Percentiles rank a stretch among this genome's conserved stretches.
Conservation (phyloP, 2,888 invertebrate genomes). For the Thereva nobilitata region DNA sequence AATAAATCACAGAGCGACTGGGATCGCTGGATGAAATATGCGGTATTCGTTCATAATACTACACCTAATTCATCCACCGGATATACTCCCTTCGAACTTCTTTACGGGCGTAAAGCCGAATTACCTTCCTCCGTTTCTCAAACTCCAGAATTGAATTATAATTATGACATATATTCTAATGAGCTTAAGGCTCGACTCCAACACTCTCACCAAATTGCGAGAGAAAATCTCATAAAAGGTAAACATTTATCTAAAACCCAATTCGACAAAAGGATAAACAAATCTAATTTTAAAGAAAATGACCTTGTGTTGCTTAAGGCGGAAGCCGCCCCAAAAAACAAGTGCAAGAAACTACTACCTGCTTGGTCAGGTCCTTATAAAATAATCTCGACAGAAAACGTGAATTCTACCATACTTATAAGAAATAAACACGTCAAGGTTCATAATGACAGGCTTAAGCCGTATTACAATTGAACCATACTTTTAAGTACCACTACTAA, state of each 20-base stretch:
- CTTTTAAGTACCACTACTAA: too few species aligned
- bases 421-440: too few species aligned
- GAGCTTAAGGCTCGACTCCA: slow-evolving; percentile 1
- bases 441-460: not conserved
- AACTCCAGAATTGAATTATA: not conserved
- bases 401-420: not conserved
- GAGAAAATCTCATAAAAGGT: not conserved
- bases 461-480: not conserved
- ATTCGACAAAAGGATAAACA: not conserved
- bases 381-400: not conserved
- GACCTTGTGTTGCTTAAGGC: not conserved
- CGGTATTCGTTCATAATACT: not conserved
- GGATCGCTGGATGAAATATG: not conserved
- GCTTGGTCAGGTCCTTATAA: slow-evolving; percentile 1
- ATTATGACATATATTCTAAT: not conserved
- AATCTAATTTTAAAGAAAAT: not conserved
- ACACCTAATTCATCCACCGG: not conserved
- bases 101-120: not conserved
- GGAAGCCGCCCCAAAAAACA: not conserved
- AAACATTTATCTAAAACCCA: not conserved
- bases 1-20: too few species aligned
- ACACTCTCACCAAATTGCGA: not conserved
- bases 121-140: not conserved
- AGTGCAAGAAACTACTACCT: not conserved
- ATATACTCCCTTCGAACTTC: slow-evolving; percentile 6